Percentiles rank a stretch among this genome's conserved stretches.
These are phyloP conservation scores for Euplagia quadripunctaria DNA, from an alignment of 2,888 invertebrate species.

Conservation along the genomic window DNA sequence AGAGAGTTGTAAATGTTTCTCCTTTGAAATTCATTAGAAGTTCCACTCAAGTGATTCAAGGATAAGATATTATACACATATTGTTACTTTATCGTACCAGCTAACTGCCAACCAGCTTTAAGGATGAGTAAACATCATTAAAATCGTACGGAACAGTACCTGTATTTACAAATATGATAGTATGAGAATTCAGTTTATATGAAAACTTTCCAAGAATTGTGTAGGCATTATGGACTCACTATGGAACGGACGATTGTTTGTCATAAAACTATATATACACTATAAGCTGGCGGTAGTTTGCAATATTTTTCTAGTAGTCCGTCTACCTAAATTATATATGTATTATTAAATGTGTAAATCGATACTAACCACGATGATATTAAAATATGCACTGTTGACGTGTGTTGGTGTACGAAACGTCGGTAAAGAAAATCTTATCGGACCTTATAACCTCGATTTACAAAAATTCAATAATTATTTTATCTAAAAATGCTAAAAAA, in stretches of 20 bases:
- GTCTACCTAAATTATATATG: not conserved
- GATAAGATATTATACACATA: conserved; percentile 44
- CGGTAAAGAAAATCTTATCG: too few relatives aligned
- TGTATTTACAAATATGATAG: not conserved
- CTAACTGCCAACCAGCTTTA: conserved; percentile 13
- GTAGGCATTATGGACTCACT: not conserved
- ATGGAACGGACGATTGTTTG: not conserved
- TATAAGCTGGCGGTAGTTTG: not conserved
- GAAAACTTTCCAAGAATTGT: not conserved
- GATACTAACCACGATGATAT: too few relatives aligned
- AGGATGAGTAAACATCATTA: conserved; percentile 21
- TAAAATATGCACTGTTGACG: too few relatives aligned
- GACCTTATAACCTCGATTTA: too few relatives aligned
- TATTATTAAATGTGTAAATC: too few relatives aligned
- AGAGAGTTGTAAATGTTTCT: conserved; percentile 64
- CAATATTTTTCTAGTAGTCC: not conserved
- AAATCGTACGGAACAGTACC: conserved; percentile 12
- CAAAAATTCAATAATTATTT: too few relatives aligned
- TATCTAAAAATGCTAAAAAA: too few relatives aligned
- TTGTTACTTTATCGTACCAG: conserved; percentile 28
- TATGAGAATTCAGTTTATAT: not conserved
- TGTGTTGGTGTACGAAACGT: too few relatives aligned
- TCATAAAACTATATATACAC: not conserved
- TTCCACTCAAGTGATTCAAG: conserved; percentile 56
- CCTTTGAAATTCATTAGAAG: conserved; percentile 73